Conservation (phyloP, 2,888 invertebrate genomes). For the Drosophila stalkeri region DNA sequence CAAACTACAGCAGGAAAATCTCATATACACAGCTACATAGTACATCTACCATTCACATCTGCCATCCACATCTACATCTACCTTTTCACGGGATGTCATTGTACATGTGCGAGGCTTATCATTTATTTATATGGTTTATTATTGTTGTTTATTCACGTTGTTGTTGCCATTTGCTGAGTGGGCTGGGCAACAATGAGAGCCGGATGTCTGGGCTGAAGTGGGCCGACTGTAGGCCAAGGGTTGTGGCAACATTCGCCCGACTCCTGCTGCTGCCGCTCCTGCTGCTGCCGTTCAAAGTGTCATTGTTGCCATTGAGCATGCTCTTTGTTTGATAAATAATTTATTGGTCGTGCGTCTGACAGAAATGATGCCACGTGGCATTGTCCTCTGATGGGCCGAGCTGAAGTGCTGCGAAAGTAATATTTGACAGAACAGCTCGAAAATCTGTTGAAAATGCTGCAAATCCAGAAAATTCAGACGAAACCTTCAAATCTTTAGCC, state of each 20-base stretch:
- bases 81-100: slow-evolving; percentile 50
- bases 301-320: slow-evolving; percentile 73
- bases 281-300: slow-evolving; percentile 72
- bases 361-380: slow-evolving; percentile 52
- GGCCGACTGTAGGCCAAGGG: slow-evolving; percentile 33
- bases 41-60: neutral
- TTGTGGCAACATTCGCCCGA: slow-evolving; percentile 23
- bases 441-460: slow-evolving; percentile 3
- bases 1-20: neutral
- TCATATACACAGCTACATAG: neutral
- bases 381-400: slow-evolving; percentile 27
- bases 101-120: slow-evolving; percentile 66
- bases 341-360: slow-evolving; percentile 62
- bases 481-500: slow-evolving; percentile 8
- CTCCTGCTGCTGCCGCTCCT: slow-evolving; percentile 19
- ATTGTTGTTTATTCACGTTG: slow-evolving; percentile 54
- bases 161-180: slow-evolving; percentile 12
- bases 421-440: slow-evolving; percentile 26
- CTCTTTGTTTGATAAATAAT: slow-evolving; percentile 79
- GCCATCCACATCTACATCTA: neutral
- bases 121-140: slow-evolving; percentile 75
- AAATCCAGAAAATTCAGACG: neutral
- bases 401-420: slow-evolving; percentile 37
- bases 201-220: slow-evolving; percentile 55
- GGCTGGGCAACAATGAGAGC: slow-evolving; percentile 31